Conservation (phyloP, 92 coral and sea anemone genomes). For the Porites lobata region DNA sequence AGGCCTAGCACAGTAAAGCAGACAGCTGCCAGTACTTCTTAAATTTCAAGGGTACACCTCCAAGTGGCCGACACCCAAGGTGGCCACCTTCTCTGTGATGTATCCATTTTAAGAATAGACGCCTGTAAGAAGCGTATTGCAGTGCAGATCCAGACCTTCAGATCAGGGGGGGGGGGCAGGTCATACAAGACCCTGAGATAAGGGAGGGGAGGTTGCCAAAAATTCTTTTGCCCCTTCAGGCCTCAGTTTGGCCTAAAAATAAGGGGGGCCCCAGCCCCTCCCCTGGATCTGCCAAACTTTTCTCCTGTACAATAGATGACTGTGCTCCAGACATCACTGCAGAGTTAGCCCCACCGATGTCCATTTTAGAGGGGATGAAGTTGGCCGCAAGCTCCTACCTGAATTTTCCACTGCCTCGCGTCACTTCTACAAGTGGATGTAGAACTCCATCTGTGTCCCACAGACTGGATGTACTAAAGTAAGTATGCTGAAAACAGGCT, state of each 20-base stretch:
- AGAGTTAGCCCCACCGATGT: background rate
- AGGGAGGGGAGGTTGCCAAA: too few relatives aligned
- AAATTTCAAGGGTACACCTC: background rate
- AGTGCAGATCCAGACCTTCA: too few relatives aligned
- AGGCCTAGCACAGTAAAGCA: background rate
- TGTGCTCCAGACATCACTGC: background rate
- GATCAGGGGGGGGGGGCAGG: too few relatives aligned
- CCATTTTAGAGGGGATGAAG: background rate
- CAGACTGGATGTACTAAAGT: conserved; percentile 67
- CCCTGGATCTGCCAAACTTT: too few relatives aligned
- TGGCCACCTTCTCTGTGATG: background rate
- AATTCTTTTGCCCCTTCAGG: too few relatives aligned
- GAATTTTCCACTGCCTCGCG: conserved; percentile 61
- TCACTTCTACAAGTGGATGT: conserved; percentile 54
- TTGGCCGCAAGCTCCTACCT: conserved; percentile 22
- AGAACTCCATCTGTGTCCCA: conserved; percentile 63
- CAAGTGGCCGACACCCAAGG: background rate
- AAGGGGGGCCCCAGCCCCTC: too few relatives aligned
- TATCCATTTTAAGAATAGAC: background rate
- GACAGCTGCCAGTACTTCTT: background rate
- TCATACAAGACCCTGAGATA: too few relatives aligned
- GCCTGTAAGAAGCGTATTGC: background rate
- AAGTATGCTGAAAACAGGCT: conserved; percentile 73
- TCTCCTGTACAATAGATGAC: background rate
- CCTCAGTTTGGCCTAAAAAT: too few relatives aligned